A percentile compares a stretch with the other conserved stretches of the same genome.
Conservation (phyloP, 2,888 invertebrate genomes). For the Polydrusus tereticollis region DNA sequence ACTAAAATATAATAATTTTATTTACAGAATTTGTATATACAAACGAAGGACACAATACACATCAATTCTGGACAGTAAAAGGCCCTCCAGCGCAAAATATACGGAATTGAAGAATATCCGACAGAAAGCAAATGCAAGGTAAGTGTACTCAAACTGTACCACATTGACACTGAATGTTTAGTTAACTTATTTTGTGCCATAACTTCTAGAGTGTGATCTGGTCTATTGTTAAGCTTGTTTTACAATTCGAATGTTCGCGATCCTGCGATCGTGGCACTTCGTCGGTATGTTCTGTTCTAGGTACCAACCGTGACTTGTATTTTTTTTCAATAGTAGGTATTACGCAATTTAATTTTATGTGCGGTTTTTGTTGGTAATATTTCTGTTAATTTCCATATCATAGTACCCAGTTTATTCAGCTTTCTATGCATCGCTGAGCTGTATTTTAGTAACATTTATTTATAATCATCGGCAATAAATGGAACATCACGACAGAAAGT, state of each 20-base stretch:
- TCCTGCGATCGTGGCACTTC: conserved; percentile 29
- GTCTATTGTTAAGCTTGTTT: conserved; percentile 28
- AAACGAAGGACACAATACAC: conserved; percentile 60
- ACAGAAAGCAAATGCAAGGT: conserved; percentile 54
- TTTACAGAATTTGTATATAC: conserved; percentile 63
- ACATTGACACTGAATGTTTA: conserved; percentile 34
- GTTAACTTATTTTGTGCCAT: conserved; percentile 44
- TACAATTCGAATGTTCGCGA: conserved; percentile 35
- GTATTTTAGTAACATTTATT: not conserved
- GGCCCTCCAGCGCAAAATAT: conserved; percentile 61
- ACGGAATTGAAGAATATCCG: conserved; percentile 62
- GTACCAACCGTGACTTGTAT: conserved; percentile 38
- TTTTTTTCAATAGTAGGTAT: conserved; percentile 38
- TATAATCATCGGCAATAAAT: too few species aligned
- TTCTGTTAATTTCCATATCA: not conserved
- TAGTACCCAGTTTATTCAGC: not conserved
- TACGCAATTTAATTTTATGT: conserved; percentile 19
- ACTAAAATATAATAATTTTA: conserved; percentile 46
- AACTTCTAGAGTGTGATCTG: conserved; percentile 38
- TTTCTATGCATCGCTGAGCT: not conserved
- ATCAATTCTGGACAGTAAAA: conserved; percentile 54
- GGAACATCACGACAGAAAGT: too few species aligned
- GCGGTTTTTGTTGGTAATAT: conserved; percentile 2
- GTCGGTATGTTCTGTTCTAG: conserved; percentile 4
- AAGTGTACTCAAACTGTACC: conserved; percentile 48